Conservation (phyloP, 2,797 vertebrate species). For the Cercopithecus hamlyni region DNA sequence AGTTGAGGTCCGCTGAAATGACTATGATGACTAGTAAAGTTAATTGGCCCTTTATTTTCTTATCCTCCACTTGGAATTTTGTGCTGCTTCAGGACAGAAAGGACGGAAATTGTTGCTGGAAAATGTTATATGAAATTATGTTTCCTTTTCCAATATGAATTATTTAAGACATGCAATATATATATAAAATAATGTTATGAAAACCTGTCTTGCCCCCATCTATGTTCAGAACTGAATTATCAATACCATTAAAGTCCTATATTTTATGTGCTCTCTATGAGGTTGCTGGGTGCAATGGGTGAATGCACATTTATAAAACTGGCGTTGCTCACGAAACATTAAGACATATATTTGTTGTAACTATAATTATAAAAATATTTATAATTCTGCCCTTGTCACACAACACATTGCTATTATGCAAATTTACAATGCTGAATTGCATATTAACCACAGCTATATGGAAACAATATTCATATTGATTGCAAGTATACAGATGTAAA, state of each 20-base stretch:
- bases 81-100: neutral
- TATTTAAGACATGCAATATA: neutral
- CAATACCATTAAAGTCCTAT: neutral
- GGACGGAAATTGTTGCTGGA: neutral
- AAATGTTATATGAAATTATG: neutral
- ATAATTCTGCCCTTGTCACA: neutral
- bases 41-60: neutral
- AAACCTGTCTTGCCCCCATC: neutral
- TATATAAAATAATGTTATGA: neutral
- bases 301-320: neutral
- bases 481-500: neutral
- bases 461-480: neutral
- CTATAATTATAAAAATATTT: constrained; percentile 27
- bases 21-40: neutral
- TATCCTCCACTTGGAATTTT: neutral
- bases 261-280: neutral
- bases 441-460: neutral
- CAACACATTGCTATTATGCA: neutral
- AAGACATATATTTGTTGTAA: neutral
- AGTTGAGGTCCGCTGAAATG: neutral
- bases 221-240: neutral
- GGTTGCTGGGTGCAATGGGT: neutral
- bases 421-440: neutral
- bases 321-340: neutral
- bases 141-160: neutral